Conservation (phyloP, 2,113 vertebrate genomes). For the Petrocephalus microphthalmus region DNA sequence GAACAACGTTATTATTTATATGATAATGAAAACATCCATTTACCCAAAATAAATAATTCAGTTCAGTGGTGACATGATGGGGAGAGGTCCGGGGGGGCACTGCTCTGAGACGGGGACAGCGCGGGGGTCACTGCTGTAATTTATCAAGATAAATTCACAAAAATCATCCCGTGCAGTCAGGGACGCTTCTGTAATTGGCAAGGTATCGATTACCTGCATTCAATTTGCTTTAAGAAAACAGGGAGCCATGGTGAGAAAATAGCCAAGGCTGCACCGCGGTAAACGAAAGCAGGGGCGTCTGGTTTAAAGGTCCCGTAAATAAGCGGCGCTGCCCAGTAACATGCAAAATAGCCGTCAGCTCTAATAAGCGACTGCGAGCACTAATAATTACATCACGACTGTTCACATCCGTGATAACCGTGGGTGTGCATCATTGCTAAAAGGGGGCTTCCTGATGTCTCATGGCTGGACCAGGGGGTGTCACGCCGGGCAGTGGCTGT, state of each 20-base stretch:
- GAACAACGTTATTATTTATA: not conserved
- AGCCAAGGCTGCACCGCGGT: too few relatives aligned
- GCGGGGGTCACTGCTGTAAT: not conserved
- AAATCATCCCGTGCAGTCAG: not conserved
- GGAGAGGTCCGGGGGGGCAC: not conserved
- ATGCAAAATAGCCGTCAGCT: not conserved
- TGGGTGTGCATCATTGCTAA: not conserved
- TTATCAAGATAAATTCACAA: not conserved
- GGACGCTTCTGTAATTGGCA: not conserved
- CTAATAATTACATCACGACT: not conserved
- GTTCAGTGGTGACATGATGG: not conserved
- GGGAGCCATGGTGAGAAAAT: not conserved
- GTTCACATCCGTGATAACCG: too few relatives aligned
- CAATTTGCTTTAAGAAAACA: not conserved
- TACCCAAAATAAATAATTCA: not conserved
- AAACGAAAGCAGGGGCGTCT: not conserved
- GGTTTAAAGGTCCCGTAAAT: not conserved
- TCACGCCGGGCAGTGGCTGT: not conserved
- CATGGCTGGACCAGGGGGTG: not conserved
- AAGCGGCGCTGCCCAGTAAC: not conserved
- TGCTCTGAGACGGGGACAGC: not conserved
- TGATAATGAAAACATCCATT: not conserved
- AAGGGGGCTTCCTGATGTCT: not conserved
- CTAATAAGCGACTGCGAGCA: not conserved
- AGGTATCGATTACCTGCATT: not conserved